Percentiles rank a stretch among this genome's conserved stretches.
phyloP scores from a whole-genome alignment of 2,113 vertebrate genomes.

The Meriones unguiculatus region DNA sequence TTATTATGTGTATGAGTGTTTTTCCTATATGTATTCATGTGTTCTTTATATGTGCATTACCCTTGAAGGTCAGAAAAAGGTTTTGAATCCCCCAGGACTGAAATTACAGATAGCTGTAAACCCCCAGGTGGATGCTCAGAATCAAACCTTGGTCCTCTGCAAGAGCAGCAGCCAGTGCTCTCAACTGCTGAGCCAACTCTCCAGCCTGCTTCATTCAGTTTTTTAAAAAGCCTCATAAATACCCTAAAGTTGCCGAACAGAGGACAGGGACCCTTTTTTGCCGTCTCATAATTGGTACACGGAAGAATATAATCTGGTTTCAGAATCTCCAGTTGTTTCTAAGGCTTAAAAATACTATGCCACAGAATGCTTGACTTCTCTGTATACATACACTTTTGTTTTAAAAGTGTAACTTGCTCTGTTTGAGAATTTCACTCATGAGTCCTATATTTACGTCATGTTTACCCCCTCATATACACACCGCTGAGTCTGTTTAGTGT shows the following conservation, averaged over 20 bases:
- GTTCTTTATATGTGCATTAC: background rate
- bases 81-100: background rate
- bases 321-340: background rate
- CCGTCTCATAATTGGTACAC: background rate
- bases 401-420: background rate
- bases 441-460: background rate
- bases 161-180: background rate
- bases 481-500: background rate
- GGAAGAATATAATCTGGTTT: background rate
- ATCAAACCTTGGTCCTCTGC: background rate
- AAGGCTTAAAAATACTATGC: background rate
- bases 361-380: background rate
- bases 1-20: background rate
- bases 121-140: background rate
- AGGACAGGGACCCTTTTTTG: background rate
- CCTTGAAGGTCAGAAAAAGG: background rate
- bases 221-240: background rate
- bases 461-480: background rate
- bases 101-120: background rate
- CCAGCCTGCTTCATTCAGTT: background rate
- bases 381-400: background rate
- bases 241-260: background rate
- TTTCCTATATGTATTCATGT: background rate
- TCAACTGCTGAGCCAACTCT: background rate
- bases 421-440: background rate